Conservation (phyloP, 2,113 vertebrate species). For the Candoia aspera region DNA sequence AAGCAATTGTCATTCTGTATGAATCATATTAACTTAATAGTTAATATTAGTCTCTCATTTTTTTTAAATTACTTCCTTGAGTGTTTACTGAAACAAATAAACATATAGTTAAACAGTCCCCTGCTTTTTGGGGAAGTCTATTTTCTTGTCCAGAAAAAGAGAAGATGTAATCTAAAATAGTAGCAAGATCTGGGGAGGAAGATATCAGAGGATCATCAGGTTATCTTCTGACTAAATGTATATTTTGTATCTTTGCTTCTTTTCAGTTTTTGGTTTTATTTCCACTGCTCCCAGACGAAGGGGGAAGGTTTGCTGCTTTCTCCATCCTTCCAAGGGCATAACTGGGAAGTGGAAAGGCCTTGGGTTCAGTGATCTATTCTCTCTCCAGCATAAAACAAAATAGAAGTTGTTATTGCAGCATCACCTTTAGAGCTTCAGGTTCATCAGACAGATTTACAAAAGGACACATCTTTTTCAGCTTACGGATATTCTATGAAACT, state of each 20-base stretch:
- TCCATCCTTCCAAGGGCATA: neutral
- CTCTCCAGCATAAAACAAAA: neutral
- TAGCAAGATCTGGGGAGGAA: neutral
- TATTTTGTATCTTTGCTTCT: neutral
- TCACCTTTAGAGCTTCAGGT: neutral
- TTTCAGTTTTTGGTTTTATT: neutral
- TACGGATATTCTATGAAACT: neutral
- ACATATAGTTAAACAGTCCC: neutral
- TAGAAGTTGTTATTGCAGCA: neutral
- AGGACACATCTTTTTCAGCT: neutral
- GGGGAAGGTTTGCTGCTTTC: neutral
- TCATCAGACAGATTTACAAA: neutral
- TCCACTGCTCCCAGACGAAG: neutral
- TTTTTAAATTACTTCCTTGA: neutral
- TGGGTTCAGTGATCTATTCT: neutral
- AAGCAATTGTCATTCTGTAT: neutral
- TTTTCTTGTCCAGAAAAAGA: neutral
- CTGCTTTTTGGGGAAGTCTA: neutral
- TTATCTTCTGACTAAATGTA: neutral
- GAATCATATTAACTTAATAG: neutral
- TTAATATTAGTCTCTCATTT: neutral
- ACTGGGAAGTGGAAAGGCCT: neutral
- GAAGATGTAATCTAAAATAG: neutral
- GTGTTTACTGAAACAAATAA: neutral
- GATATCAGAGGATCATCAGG: neutral